phyloP scores from a whole-genome alignment of 1,140 invertebrate species.

The Archivesica marissinica region DNA sequence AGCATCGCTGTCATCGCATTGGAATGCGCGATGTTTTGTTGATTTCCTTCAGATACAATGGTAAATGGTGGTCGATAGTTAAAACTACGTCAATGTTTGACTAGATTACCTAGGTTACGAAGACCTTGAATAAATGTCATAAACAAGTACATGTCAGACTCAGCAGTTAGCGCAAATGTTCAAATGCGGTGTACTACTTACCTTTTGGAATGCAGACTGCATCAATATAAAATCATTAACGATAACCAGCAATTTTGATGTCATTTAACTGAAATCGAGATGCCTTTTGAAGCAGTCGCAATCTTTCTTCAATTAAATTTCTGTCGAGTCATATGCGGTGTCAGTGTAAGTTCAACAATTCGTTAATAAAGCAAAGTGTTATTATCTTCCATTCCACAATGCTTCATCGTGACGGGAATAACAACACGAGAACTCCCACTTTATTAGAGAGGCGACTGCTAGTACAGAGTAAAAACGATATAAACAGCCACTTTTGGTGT shows the following conservation, averaged over 20 bases:
- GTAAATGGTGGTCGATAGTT: not conserved
- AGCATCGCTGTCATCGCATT: conserved; percentile 10
- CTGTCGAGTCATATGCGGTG: conserved; percentile 39
- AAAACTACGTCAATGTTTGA: conserved; percentile 8
- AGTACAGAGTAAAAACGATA: not conserved
- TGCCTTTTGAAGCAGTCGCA: not conserved
- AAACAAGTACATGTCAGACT: not conserved
- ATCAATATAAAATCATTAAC: not conserved
- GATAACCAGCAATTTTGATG: not conserved
- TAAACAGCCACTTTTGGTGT: conserved; percentile 23
- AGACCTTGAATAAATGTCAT: conserved; percentile 23
- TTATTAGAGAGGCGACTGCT: not conserved
- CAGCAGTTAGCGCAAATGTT: not conserved
- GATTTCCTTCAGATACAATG: not conserved
- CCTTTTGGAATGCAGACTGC: not conserved
- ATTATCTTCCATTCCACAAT: conserved; percentile 2
- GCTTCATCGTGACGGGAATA: not conserved
- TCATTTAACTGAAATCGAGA: conserved; percentile 1
- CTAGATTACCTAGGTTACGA: not conserved
- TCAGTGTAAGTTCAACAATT: conserved; percentile 34
- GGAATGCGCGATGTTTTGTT: not conserved
- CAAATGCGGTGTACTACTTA: conserved; percentile 8
- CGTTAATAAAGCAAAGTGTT: conserved; percentile 19
- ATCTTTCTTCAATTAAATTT: conserved; percentile 27
- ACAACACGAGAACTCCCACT: conserved; percentile 1